A percentile compares a stretch with the other conserved stretches of the same genome.
Evolutionary conservation across 2,888 invertebrate genomes (phyloP).

Genomic region (Kuschelorhynchus macadamiae): DNA sequence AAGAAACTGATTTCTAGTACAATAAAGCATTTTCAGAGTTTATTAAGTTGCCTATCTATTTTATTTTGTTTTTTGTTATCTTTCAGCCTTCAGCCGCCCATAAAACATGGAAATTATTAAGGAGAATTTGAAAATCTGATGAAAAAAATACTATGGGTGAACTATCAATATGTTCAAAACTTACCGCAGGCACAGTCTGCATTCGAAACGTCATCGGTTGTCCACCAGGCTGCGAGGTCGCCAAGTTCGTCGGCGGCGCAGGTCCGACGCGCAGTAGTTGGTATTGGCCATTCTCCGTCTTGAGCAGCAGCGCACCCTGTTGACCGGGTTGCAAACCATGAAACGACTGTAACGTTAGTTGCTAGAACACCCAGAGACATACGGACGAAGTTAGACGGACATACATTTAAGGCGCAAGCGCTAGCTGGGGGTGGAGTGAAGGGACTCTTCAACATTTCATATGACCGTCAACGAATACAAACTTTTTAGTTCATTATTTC

Average conservation of each 20-base stretch:
- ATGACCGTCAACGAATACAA: no score
- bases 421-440: background rate
- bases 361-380: constrained; percentile 58
- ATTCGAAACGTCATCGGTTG: constrained; percentile 84
- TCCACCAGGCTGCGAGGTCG: constrained; percentile 73
- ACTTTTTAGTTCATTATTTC: no score
- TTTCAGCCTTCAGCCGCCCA: no score
- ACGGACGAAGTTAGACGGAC: constrained; percentile 45
- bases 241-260: constrained; percentile 73
- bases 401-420: constrained; percentile 31
- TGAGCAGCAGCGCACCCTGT: constrained; percentile 91
- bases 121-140: no score
- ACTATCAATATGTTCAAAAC: no score
- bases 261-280: constrained; percentile 92
- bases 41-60: no score
- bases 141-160: no score
- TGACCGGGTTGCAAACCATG: constrained; percentile 90
- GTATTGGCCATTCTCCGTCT: constrained; percentile 97
- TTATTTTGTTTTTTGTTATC: no score
- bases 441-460: no score
- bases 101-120: no score
- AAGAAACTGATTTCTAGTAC: no score
- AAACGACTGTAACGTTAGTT: constrained; percentile 90
- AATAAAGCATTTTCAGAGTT: no score
- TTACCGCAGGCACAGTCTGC: constrained; percentile 90